phyloP scores from a whole-genome alignment of 2,888 invertebrate genomes.

The Acronicta psi region DNA sequence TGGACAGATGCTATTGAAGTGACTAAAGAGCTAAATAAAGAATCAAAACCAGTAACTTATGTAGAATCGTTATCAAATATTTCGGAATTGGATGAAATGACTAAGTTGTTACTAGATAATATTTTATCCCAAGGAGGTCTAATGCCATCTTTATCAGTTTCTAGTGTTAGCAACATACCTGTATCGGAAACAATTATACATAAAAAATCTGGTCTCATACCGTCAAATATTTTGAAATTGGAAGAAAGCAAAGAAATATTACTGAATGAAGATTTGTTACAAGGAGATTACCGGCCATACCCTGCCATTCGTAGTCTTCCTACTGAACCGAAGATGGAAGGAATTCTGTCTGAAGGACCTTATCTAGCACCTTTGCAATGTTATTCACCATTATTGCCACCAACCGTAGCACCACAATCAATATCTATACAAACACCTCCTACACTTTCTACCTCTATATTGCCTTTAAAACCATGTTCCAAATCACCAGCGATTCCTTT shows the following conservation, averaged over 20 bases:
- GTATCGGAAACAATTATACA: too few relatives aligned
- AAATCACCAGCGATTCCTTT: not conserved
- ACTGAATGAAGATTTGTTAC: not conserved
- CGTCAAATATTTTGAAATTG: not conserved
- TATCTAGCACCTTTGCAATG: not conserved
- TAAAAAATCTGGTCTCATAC: too few relatives aligned
- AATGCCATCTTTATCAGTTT: too few relatives aligned
- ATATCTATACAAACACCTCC: not conserved
- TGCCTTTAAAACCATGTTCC: not conserved
- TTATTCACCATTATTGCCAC: not conserved
- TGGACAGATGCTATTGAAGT: not conserved
- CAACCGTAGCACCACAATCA: not conserved
- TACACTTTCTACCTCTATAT: not conserved
- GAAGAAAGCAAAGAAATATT: not conserved
- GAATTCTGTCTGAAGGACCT: not conserved
- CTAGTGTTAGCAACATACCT: too few relatives aligned
- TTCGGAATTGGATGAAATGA: constrained; percentile 1
- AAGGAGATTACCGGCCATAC: not conserved
- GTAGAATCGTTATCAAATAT: constrained; percentile 13
- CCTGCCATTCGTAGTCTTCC: not conserved
- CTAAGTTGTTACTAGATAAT: not conserved
- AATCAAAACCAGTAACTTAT: not conserved
- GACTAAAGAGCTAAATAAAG: not conserved
- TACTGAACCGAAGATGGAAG: not conserved
- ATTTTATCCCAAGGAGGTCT: too few relatives aligned